Evolutionary conservation across 1,140 invertebrate species (phyloP), one percentile per base, ranked within the genome.

Genomic region (Trachymyrmex cornetzi): DNA sequence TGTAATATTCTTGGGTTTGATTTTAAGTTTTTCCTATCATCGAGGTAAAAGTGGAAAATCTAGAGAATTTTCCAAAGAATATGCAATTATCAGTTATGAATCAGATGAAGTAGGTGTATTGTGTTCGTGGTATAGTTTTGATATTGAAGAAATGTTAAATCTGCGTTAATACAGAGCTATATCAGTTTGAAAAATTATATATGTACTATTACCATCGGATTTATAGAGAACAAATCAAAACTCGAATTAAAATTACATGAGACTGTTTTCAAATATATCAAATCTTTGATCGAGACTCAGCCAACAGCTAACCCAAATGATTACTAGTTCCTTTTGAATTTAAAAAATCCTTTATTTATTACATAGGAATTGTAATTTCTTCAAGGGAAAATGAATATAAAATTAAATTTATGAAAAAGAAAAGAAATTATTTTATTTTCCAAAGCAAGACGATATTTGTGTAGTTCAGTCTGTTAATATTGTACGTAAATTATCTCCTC

Each of bases 311-410:
- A 44, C 7, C 38, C 38, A 44, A 69, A 69, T 48, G n/a, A 69
- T 48, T 69, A 69, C 0, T 69, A 69, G 11, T 48, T 48, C n/a
- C 66, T 48, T 69, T 69, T 14, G n/a, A 69, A 69, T 48, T 38
- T 16, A 69, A 69, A 22, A 69, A 69, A n/a, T 48, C 38, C 11
- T n/a, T 67, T 22, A 44, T 48, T 48, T 69, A 69, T 48, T 69
- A 69, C n/a, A 69, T 69, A 69, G 66, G 66, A 69, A n/a, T 69
- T 69, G 38, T 69, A 48, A 69, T 69, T 69, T 69, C n/a, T 30
- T 69, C 66, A 48, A 69, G 48, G 38, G 4, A 69, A n/a, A 69
- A 7, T 69, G 38, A 69, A 69, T 69, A 69, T 69, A 69, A 48
- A n/a, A 50, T 50, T 69, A 69, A 50, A 69, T 71, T 71, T 71